A percentile compares a stretch with the other conserved stretches of the same genome.
These are phyloP conservation scores for Leguminivora glycinivorella DNA, from an alignment of 1,140 invertebrate genomes.

Conservation along the genomic window DNA sequence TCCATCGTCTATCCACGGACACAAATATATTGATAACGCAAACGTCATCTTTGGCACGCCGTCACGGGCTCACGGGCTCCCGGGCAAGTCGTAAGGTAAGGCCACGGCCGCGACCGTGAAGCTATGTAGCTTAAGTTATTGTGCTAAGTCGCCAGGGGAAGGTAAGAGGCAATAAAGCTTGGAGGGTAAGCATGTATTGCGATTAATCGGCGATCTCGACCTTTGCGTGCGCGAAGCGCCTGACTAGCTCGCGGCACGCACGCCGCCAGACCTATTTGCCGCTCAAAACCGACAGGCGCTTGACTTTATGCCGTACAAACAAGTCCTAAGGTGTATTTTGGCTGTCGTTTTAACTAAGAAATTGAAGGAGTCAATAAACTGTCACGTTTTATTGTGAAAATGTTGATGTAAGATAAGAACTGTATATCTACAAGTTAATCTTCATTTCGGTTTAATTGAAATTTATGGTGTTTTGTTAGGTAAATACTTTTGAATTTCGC, in stretches of 20 bases:
- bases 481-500: too few relatives aligned
- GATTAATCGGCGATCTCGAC: conserved; percentile 59
- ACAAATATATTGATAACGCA: background rate
- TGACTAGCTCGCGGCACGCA: conserved; percentile 54
- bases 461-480: too few relatives aligned
- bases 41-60: background rate
- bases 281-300: conserved; percentile 53
- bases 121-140: conserved; percentile 38
- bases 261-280: conserved; percentile 45
- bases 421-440: background rate
- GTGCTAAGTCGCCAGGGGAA: conserved; percentile 44
- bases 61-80: background rate
- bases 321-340: background rate
- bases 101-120: conserved; percentile 5
- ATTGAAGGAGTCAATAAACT: conserved; percentile 7
- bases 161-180: conserved; percentile 62
- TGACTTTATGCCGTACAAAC: conserved; percentile 27
- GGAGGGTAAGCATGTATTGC: conserved; percentile 47
- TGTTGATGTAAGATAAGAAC: background rate
- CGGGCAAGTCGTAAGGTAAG: background rate
- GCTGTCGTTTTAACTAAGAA: background rate
- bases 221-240: conserved; percentile 65
- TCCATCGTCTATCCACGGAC: conserved; percentile 5
- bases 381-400: background rate
- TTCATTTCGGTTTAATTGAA: background rate